Evolutionary conservation across 1,140 invertebrate genomes (phyloP).

Genomic region (Trichonephila inaurata): DNA sequence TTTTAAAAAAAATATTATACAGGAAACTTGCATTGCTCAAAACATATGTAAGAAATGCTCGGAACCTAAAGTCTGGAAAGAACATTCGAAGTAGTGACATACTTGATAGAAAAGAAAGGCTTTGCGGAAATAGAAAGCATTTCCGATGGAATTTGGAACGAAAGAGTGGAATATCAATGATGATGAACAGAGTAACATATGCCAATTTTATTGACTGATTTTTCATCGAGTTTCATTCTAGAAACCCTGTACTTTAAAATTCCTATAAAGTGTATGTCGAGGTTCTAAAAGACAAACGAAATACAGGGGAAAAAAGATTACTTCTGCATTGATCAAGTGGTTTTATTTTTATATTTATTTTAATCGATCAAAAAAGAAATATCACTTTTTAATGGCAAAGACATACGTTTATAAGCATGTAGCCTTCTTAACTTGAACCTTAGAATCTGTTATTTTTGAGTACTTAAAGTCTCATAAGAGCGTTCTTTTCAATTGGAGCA

Average conservation of each 20-base stretch:
- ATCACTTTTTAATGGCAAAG: no score
- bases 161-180: conserved; percentile 50
- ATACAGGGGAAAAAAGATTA: background rate
- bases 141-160: conserved; percentile 12
- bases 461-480: no score
- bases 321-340: background rate
- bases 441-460: no score
- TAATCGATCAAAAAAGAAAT: background rate
- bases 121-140: conserved; percentile 31
- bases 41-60: conserved; percentile 3
- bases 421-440: no score
- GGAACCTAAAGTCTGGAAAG: background rate
- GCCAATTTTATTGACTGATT: conserved; percentile 38
- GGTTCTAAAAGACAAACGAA: background rate
- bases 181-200: conserved; percentile 21
- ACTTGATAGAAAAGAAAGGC: conserved; percentile 35
- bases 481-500: no score
- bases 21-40: conserved; percentile 1
- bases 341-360: background rate
- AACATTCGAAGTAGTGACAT: background rate
- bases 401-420: no score
- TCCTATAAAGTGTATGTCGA: background rate
- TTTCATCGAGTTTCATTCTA: background rate
- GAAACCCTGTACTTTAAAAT: background rate
- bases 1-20: background rate